Conservation (phyloP, 1,140 invertebrate genomes). For the Drosophila saltans region DNA sequence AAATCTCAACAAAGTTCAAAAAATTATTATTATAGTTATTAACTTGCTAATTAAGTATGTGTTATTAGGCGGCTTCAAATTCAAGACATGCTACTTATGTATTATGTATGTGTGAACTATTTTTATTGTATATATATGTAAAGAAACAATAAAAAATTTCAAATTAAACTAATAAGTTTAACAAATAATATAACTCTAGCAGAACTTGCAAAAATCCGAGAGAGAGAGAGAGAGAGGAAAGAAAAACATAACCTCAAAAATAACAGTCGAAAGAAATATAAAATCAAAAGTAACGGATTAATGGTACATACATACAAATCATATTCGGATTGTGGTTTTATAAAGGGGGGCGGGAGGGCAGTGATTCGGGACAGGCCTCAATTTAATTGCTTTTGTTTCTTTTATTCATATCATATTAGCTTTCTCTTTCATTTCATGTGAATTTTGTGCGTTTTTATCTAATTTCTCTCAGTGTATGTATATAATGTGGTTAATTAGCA, state of each 20-base stretch:
- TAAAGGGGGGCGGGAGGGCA: slow-evolving; percentile 17
- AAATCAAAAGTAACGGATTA: slow-evolving; percentile 17
- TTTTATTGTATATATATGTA: not conserved
- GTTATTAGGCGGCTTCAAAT: slow-evolving; percentile 48
- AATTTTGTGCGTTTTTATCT: slow-evolving; percentile 75
- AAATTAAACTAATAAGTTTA: slow-evolving; percentile 19
- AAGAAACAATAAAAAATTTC: not conserved
- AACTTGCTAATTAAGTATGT: slow-evolving; percentile 33
- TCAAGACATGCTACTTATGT: slow-evolving; percentile 67
- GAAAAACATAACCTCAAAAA: slow-evolving; percentile 5
- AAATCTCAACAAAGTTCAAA: slow-evolving; percentile 64
- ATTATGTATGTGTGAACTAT: slow-evolving; percentile 23
- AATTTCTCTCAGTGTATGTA: slow-evolving; percentile 68
- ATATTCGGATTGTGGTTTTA: slow-evolving; percentile 17
- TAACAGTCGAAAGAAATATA: slow-evolving; percentile 22
- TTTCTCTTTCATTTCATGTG: slow-evolving; percentile 58
- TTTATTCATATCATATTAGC: slow-evolving; percentile 32
- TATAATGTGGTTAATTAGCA: slow-evolving; percentile 73
- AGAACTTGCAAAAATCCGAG: slow-evolving; percentile 19
- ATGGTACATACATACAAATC: slow-evolving; percentile 77
- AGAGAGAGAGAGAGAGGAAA: not conserved
- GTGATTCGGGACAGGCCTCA: slow-evolving; percentile 34
- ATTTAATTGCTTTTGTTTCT: slow-evolving; percentile 62
- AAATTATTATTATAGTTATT: slow-evolving; percentile 27
- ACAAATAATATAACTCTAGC: slow-evolving; percentile 34